Evolutionary conservation across 2,888 invertebrate genomes (phyloP), one percentile per base, ranked within the genome.

Genomic region (Myathropa florea): DNA sequence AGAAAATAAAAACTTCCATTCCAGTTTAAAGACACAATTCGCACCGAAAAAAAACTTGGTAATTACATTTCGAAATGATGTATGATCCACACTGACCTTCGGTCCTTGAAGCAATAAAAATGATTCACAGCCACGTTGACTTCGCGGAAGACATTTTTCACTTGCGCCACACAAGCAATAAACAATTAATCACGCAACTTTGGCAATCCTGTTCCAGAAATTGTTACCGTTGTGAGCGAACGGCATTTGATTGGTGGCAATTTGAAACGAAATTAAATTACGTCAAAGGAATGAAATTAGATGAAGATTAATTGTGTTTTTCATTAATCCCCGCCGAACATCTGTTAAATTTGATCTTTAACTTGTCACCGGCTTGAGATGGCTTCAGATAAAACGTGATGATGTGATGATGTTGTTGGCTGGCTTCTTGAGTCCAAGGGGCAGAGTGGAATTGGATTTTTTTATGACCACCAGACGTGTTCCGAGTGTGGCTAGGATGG

Each of bases 91-190:
- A 26, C n/a, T 26, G 55, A 73, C 28, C 61, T 14, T 53, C 4
- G 36, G 12, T 4, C 26, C 63, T 14, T 55, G 33, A 0, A 23
- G 46, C 60, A 61, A 76, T 76, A 63, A 77, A 77, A 77, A 77
- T 70, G 77, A 77, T 70, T 77, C 63, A 77, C 77, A 61, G 77
- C 61, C 68, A 61, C 55, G 77, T 63, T 60, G 39, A 7, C 30
- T 30, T 26, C 33, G 24, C 36, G 26, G 61, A 26, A 63, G 77
- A 77, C 77, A 77, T 77, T 70, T 70, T 70, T 63, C 68, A 63
- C 61, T 36, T 55, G 63, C 61, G 53, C 61, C 68, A 21, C 61
- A 55, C 68, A 63, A 55, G 21, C 68, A 36, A 77, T 68, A 61
- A 26, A 28, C 70, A 70, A 77, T 77, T 77, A 73, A 73, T 73